These are phyloP conservation scores for Urocynchramus pylzowi DNA, from an alignment of 2,113 vertebrate species.

Conservation along the genomic window DNA sequence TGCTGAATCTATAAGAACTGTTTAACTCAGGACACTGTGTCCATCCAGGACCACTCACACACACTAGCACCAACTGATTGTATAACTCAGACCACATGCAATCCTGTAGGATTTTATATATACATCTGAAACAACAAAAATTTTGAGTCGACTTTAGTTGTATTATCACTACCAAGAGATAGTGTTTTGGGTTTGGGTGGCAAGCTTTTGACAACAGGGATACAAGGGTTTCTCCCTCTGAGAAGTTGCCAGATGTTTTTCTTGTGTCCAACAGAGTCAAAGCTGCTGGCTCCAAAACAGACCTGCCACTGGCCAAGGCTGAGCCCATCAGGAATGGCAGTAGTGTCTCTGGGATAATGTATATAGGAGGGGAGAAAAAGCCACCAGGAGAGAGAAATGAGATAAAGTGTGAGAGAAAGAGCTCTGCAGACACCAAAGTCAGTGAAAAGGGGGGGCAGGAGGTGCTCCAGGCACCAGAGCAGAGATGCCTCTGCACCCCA, in stretches of 20 bases:
- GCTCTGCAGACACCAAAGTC: neutral
- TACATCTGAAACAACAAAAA: neutral
- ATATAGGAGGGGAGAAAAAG: neutral
- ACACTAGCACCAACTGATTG: neutral
- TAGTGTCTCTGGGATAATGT: neutral
- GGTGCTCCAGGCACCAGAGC: neutral
- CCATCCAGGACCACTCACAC: neutral
- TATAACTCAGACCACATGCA: neutral
- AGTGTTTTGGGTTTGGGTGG: neutral
- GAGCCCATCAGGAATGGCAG: neutral
- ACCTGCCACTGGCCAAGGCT: neutral
- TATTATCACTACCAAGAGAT: neutral
- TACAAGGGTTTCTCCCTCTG: neutral
- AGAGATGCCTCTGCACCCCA: neutral
- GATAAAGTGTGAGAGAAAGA: neutral
- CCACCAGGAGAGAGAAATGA: neutral
- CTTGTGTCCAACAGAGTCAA: neutral
- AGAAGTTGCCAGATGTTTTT: neutral
- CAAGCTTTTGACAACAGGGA: neutral
- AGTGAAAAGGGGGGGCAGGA: neutral
- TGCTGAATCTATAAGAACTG: neutral
- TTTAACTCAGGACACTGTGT: neutral
- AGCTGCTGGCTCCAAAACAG: neutral
- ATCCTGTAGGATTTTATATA: neutral
- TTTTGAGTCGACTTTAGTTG: neutral